These are phyloP conservation scores for Drosophila mauritiana DNA, from an alignment of 1,140 invertebrate species.

Conservation along the genomic window DNA sequence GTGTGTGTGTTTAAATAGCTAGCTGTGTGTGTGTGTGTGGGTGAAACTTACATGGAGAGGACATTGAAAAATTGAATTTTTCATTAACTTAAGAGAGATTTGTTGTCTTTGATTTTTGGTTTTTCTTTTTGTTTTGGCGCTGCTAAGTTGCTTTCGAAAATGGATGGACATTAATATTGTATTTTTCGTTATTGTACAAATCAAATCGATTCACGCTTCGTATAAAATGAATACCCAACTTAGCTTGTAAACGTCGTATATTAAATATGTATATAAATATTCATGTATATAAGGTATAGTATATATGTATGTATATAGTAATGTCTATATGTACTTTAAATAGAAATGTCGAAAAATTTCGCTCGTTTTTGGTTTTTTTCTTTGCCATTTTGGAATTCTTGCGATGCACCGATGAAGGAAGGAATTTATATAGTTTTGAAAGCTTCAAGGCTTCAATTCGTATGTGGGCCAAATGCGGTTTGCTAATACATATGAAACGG, in stretches of 20 bases:
- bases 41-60: conserved; percentile 60
- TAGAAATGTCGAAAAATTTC: conserved; percentile 56
- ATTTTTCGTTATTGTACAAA: conserved; percentile 68
- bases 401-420: conserved; percentile 77
- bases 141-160: conserved; percentile 64
- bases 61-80: conserved; percentile 78
- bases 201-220: conserved; percentile 54
- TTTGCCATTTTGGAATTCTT: conserved; percentile 56
- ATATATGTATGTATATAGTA: conserved; percentile 47
- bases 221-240: conserved; percentile 67
- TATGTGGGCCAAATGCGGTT: conserved; percentile 39
- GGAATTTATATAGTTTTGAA: conserved; percentile 43
- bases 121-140: conserved; percentile 20
- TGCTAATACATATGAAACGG: conserved; percentile 33
- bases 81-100: conserved; percentile 67
- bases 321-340: conserved; percentile 46
- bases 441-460: conserved; percentile 25
- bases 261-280: conserved; percentile 60
- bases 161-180: conserved; percentile 82
- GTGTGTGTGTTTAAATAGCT: conserved; percentile 10
- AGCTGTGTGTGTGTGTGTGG: conserved; percentile 22
- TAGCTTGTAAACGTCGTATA: conserved; percentile 64
- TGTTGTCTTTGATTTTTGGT: conserved; percentile 17
- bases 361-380: conserved; percentile 43
- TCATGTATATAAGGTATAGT: conserved; percentile 59